These are phyloP conservation scores for Crotalus tigris DNA, from an alignment of 2,113 vertebrate species.

Conservation along the genomic window DNA sequence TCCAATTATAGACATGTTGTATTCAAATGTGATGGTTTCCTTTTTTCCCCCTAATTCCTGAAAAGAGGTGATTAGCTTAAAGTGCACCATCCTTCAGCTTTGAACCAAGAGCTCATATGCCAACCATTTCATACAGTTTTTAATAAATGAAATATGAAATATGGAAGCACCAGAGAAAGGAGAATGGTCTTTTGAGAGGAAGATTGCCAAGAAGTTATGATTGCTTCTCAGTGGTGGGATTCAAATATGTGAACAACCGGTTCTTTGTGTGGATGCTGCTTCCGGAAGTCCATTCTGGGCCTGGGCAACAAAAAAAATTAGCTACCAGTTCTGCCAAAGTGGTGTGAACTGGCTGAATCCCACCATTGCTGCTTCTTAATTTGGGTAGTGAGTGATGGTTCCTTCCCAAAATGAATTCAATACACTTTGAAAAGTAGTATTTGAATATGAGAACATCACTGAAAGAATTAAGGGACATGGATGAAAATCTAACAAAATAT, in stretches of 20 bases:
- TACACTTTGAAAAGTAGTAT: constrained; percentile 37
- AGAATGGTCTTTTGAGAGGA: constrained; percentile 47
- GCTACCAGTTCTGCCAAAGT: too few relatives aligned
- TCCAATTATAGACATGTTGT: constrained; percentile 57
- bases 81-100: constrained; percentile 60
- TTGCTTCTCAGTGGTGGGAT: constrained; percentile 27
- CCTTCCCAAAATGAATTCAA: constrained; percentile 46
- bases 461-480: constrained; percentile 27
- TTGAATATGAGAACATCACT: constrained; percentile 20
- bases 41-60: constrained; percentile 39
- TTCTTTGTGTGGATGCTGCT: too few relatives aligned
- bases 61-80: constrained; percentile 44
- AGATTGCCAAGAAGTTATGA: constrained; percentile 56
- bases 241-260: too few relatives aligned
- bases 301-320: too few relatives aligned
- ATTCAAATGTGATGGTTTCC: constrained; percentile 41
- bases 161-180: constrained; percentile 52
- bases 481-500: not conserved
- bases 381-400: constrained; percentile 56
- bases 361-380: constrained; percentile 39
- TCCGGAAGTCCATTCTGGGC: too few relatives aligned
- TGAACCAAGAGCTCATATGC: constrained; percentile 53
- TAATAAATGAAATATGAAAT: constrained; percentile 58
- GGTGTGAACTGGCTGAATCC: too few relatives aligned
- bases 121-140: constrained; percentile 54